phyloP scores from a whole-genome alignment of 2,113 vertebrate species.

The Lipophrys pholis region DNA sequence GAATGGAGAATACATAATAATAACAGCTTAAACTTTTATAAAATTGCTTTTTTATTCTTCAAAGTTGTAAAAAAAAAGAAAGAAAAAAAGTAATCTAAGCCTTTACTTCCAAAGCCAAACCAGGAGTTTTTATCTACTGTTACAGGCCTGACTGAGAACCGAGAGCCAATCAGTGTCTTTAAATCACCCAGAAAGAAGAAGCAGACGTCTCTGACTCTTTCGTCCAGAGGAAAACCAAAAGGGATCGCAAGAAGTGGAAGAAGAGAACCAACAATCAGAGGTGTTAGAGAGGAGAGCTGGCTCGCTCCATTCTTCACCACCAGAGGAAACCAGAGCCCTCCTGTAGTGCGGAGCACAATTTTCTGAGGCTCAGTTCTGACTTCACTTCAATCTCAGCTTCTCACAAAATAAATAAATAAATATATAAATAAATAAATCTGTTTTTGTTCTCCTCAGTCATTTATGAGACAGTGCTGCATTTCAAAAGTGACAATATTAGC shows the following conservation, averaged over 20 bases:
- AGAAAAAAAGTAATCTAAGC: too few species aligned
- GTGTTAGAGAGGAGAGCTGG: background rate
- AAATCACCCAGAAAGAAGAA: background rate
- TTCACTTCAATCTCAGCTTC: background rate
- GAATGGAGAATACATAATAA: too few species aligned
- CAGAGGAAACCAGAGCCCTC: constrained; percentile 21
- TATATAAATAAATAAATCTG: background rate
- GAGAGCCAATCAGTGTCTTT: background rate
- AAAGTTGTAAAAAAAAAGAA: too few species aligned
- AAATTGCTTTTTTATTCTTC: too few species aligned
- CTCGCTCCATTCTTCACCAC: constrained; percentile 1
- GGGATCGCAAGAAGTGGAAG: background rate
- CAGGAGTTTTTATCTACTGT: background rate
- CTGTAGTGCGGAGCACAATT: constrained; percentile 4
- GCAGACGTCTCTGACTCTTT: background rate
- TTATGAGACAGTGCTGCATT: too few species aligned
- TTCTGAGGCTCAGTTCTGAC: constrained; percentile 13
- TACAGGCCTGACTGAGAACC: background rate
- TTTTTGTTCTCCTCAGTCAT: background rate
- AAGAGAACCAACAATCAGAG: constrained; percentile 20
- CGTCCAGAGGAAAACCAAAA: background rate
- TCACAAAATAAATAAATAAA: too few species aligned
- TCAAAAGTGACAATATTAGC: too few species aligned
- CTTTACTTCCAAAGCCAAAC: background rate
- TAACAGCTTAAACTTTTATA: too few species aligned